A percentile compares a stretch with the other conserved stretches of the same genome.
Conservation (phyloP, 2,888 invertebrate species). For the Baccha elongata region DNA sequence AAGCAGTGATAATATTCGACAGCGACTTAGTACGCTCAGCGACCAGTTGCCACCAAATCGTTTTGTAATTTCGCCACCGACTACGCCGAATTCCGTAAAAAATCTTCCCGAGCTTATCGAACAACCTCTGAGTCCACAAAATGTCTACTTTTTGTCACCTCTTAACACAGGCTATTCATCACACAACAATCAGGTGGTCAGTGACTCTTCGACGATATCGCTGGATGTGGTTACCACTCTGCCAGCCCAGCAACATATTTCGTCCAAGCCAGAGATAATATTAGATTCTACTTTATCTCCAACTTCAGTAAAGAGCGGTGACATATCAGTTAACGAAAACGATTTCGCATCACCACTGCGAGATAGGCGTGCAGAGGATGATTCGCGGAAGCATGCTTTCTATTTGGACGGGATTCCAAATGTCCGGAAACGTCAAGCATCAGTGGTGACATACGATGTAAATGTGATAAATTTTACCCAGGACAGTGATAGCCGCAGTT, state of each 20-base stretch:
- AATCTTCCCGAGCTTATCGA: slow-evolving; percentile 75
- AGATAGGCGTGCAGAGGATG: slow-evolving; percentile 74
- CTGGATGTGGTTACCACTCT: slow-evolving; percentile 80
- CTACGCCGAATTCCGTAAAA: slow-evolving; percentile 78
- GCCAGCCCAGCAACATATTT: slow-evolving; percentile 78
- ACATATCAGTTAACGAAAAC: slow-evolving; percentile 77
- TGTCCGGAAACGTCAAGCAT: slow-evolving; percentile 81
- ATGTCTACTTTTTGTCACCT: slow-evolving; percentile 82
- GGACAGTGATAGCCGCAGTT: slow-evolving; percentile 81
- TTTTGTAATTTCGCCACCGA: slow-evolving; percentile 80
- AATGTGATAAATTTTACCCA: slow-evolving; percentile 82
- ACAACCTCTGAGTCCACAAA: slow-evolving; percentile 77
- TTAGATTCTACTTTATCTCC: slow-evolving; percentile 81
- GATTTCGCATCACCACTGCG: slow-evolving; percentile 79
- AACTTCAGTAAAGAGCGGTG: slow-evolving; percentile 76
- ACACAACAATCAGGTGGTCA: slow-evolving; percentile 75
- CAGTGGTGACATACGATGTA: slow-evolving; percentile 82
- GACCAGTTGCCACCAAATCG: slow-evolving; percentile 80
- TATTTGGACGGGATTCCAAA: slow-evolving; percentile 77
- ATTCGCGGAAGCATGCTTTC: slow-evolving; percentile 52
- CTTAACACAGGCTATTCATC: slow-evolving; percentile 77
- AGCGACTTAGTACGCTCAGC: slow-evolving; percentile 81
- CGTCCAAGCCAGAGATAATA: slow-evolving; percentile 82
- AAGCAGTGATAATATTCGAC: slow-evolving; percentile 76
- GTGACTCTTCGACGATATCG: slow-evolving; percentile 82